Evolutionary conservation across 2,797 vertebrate genomes (phyloP).

Genomic region (Poecilia wingei): DNA sequence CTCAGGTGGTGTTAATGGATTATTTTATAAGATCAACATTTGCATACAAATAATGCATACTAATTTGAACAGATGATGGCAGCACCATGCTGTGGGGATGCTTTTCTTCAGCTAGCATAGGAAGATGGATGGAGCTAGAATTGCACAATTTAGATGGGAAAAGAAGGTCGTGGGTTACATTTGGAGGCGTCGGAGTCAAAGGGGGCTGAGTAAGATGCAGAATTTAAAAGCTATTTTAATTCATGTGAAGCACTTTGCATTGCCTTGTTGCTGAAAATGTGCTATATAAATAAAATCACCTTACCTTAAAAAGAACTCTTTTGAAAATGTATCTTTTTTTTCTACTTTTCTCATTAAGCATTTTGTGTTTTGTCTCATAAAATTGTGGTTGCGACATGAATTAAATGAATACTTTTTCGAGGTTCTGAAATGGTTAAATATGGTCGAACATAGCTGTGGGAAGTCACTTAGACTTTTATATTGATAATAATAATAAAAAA

Average conservation of each 20-base stretch:
- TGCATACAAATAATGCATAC: background rate
- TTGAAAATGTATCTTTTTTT: background rate
- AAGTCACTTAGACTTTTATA: background rate
- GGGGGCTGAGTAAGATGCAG: background rate
- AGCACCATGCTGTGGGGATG: background rate
- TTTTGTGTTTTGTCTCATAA: background rate
- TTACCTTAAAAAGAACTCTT: too few species aligned
- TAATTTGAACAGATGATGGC: background rate
- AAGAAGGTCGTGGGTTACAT: background rate
- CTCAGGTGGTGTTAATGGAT: too few species aligned
- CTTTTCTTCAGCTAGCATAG: background rate
- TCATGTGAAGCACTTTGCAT: background rate
- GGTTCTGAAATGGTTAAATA: background rate
- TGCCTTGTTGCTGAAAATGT: too few species aligned
- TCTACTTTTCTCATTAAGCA: background rate
- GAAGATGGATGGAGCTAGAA: background rate
- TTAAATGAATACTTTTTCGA: background rate
- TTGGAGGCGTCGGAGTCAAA: background rate
- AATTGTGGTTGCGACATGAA: background rate
- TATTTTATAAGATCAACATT: background rate
- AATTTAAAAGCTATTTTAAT: background rate
- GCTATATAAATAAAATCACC: too few species aligned
- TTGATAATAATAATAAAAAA: constrained; percentile 6
- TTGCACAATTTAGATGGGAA: too few species aligned
- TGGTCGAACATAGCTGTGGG: background rate